Evolutionary conservation across 2,888 invertebrate species (phyloP).

Genomic region (Lithosia quadra): DNA sequence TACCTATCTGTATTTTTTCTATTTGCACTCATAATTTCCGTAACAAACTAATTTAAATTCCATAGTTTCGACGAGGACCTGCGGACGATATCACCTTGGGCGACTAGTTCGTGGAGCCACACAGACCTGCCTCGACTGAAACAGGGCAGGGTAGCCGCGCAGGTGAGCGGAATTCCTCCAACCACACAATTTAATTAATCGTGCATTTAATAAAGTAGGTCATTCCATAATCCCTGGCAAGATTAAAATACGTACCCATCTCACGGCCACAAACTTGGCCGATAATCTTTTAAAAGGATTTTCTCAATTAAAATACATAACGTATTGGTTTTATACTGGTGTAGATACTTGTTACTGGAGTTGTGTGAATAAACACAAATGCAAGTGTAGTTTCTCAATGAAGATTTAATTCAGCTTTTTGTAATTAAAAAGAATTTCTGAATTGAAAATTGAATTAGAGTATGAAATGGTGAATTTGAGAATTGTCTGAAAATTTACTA

Average conservation of each 20-base stretch:
- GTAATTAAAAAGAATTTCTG: too few species aligned
- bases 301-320: background rate
- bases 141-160: conserved; percentile 89
- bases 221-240: conserved; percentile 45
- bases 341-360: background rate
- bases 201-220: conserved; percentile 47
- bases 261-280: conserved; percentile 5
- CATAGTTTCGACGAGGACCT: conserved; percentile 89
- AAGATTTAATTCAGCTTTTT: conserved; percentile 3
- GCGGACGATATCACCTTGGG: conserved; percentile 91
- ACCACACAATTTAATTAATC: conserved; percentile 52
- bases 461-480: too few species aligned
- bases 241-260: conserved; percentile 44
- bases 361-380: background rate
- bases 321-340: background rate
- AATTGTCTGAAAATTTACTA: too few species aligned
- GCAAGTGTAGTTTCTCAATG: background rate
- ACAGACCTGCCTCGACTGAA: conserved; percentile 91
- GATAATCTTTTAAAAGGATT: conserved; percentile 7
- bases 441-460: background rate
- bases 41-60: conserved; percentile 1
- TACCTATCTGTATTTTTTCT: too few species aligned
- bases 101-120: conserved; percentile 92
- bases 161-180: conserved; percentile 47
- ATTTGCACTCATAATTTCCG: background rate